Base-by-base conservation (phyloP, 2,113 vertebrate genomes). In the Typhlomys cinereus region DNA sequence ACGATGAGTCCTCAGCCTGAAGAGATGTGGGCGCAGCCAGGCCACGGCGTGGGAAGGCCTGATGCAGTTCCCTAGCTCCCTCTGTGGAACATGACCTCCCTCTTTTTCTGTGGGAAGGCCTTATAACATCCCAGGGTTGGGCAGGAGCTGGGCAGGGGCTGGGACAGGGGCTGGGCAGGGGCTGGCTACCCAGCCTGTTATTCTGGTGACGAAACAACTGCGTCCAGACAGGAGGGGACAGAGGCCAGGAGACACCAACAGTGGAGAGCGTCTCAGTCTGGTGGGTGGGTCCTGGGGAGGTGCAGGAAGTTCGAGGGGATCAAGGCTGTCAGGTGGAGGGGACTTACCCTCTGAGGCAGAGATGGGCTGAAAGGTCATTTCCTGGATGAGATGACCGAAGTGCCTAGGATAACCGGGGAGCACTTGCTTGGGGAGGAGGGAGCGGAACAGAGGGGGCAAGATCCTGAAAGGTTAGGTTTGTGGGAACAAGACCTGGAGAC, bases 291-390 rank as follows among this genome's bases (percentile, higher is more conserved):
- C 67, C 59, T 90, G 50, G 36, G 66, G 79, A 93, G 83, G 84
- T 75, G 66, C 13, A 62, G 78, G 93, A 90, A 92, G 39, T 41
- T 83, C 57, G 36, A 85, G 44, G 81, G 69, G 64, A 93, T 89
- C 85, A 74, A 74, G 18, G 39, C 44, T 95, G 70, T 89, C 81
- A 89, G 13, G 57, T 79, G 21, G 18, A 85, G 27, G 67, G 50
- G 50, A 94, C 34, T 41, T 73, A 84, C 76, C 82, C 71, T 90
- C 36, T 75, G 44, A 90, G 82, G 64, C 36, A 80, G 57, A 69
- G 57, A 80, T 34, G 44, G 34, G 23, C 27, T 86, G 5, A 27
- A 83, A 74, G 29, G 34, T 79, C 41, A 5, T 79, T 90, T 70
- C 67, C 52, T 87, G 31, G 57, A 34, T 17, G 3, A 76, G 80